Percentiles rank a stretch among this genome's conserved stretches.
Conservation (phyloP, 2,113 vertebrate genomes). For the Alces alces region DNA sequence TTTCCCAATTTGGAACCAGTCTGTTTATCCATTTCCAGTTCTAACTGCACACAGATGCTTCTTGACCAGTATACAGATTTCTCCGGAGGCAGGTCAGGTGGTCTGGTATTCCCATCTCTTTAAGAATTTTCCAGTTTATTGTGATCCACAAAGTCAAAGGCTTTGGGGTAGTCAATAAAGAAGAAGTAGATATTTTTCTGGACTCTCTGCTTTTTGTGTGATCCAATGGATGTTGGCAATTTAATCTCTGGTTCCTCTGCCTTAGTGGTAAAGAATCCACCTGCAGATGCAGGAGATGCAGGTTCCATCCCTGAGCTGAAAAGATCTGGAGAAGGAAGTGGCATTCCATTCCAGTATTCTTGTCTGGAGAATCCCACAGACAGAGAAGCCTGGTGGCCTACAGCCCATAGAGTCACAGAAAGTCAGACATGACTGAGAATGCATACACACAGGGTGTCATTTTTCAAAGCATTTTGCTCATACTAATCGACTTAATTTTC, state of each 20-base stretch:
- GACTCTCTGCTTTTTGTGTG: not conserved
- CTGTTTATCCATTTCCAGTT: rapidly evolving
- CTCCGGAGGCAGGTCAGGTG: not conserved
- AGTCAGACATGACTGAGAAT: not conserved
- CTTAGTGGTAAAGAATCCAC: not conserved
- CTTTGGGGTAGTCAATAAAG: not conserved
- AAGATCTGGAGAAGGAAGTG: not conserved
- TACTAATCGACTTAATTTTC: rapidly evolving
- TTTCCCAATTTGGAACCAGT: not conserved
- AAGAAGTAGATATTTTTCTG: not conserved
- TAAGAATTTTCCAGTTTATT: not conserved
- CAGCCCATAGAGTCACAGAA: not conserved
- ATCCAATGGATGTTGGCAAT: not conserved
- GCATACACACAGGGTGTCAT: not conserved
- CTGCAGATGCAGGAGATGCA: not conserved
- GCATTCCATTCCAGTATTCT: not conserved
- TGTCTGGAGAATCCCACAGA: not conserved
- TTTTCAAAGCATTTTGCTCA: not conserved
- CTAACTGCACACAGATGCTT: not conserved
- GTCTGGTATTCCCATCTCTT: not conserved
- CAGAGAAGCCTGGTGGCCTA: not conserved
- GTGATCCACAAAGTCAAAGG: not conserved
- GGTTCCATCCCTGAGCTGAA: not conserved
- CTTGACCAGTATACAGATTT: not conserved
- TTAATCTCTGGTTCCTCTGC: not conserved